Percentiles rank a stretch among this genome's conserved stretches.
Evolutionary conservation across 2,888 invertebrate genomes (phyloP).

Genomic region (Agrochola litura): DNA sequence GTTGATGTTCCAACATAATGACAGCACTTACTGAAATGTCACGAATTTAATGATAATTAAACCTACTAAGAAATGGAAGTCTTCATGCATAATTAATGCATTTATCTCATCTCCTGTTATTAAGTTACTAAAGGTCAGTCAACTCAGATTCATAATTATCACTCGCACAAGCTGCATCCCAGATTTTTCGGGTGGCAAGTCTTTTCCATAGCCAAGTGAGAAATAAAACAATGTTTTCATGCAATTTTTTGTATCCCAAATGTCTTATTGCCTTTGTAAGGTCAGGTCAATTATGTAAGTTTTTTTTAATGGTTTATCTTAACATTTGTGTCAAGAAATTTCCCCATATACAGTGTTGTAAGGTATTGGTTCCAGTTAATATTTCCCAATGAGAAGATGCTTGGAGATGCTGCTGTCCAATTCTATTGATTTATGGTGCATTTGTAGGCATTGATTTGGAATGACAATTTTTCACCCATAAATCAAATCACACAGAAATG

Average conservation of each 20-base stretch:
- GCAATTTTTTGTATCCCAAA: slow-evolving; percentile 37
- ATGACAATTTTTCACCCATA: slow-evolving; percentile 12
- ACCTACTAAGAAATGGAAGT: slow-evolving; percentile 21
- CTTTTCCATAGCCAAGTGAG: not conserved
- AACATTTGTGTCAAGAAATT: slow-evolving; percentile 53
- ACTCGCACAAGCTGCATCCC: slow-evolving; percentile 1
- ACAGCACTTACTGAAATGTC: slow-evolving; percentile 44
- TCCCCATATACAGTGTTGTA: slow-evolving; percentile 47
- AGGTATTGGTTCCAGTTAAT: slow-evolving; percentile 44
- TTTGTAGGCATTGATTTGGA: slow-evolving; percentile 13
- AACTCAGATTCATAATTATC: slow-evolving; percentile 20
- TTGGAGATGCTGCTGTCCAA: slow-evolving; percentile 11
- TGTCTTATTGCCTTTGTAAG: slow-evolving; percentile 48
- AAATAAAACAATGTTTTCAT: slow-evolving; percentile 31
- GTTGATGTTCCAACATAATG: slow-evolving; percentile 29
- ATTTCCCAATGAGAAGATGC: slow-evolving; percentile 49
- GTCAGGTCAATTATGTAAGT: slow-evolving; percentile 37
- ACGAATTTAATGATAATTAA: slow-evolving; percentile 42
- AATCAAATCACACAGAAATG: not conserved
- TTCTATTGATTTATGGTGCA: slow-evolving; percentile 40
- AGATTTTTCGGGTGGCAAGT: not conserved
- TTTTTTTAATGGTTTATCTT: slow-evolving; percentile 49
- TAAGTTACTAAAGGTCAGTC: slow-evolving; percentile 50
- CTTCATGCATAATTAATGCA: slow-evolving; percentile 33
- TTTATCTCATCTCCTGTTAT: slow-evolving; percentile 28